Base-by-base conservation (phyloP, 1,140 invertebrate species). In the Lasioglossum albipes region DNA sequence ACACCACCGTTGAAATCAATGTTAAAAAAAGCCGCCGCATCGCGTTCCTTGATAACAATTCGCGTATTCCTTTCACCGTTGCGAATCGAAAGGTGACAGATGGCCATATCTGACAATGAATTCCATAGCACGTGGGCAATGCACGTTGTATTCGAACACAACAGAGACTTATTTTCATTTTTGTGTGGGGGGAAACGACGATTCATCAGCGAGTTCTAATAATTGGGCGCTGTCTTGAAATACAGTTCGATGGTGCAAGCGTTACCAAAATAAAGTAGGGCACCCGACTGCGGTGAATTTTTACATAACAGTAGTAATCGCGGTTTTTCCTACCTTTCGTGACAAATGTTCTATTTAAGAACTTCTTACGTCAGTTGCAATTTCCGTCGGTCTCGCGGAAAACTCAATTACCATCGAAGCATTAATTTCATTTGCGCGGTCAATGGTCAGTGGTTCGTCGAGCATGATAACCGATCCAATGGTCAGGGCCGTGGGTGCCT, bases 91-190 rank as follows among this genome's bases (percentile, higher is more conserved):
- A 54, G 45, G 41, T 70, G 74, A 81, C 36, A 36, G 36, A 81
- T 41, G 76, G 62, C 54, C 27, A 77, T 77, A 52, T 49, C 49
- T 57, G 62, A n/a, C n/a, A n/a, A n/a, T n/a, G n/a, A 81, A 77
- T 81, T 71, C 75, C 62, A 66, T 73, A 79, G 69, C 75, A 81
- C 67, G 74, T 81, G 75, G 66, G 20, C 64, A 49, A 54, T n/a
- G 13, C 12, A 68, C 65, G 12, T 36, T 62, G 45, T 66, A 62
- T 76, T 52, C n/a, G 65, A 76, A 64, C 12, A 0, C 27, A 22
- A 36, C 2, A 7, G 18, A 54, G 41, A 0, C 36, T 36, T 2
- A 36, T 36, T 36, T 36, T 0, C 36, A 36, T 36, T 36, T 36
- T 36, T 36, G 3, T 36, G 2, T 5, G 36, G 36, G 36, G 36